These are phyloP conservation scores for Peromyscus maniculatus DNA, from an alignment of 2,113 vertebrate genomes.

Conservation along the genomic window DNA sequence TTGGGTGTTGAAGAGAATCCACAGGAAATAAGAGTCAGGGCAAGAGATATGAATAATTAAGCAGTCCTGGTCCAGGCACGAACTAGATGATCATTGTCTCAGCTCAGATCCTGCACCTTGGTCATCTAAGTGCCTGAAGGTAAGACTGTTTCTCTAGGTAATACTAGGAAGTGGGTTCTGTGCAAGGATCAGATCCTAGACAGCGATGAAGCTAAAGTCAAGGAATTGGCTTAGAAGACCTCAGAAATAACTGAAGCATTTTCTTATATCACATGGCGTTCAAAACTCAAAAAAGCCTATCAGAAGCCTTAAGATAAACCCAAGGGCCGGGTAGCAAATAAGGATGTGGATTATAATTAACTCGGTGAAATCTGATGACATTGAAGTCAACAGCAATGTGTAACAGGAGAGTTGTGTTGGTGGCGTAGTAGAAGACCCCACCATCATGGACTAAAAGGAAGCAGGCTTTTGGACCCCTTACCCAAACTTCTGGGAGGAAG, in stretches of 20 bases:
- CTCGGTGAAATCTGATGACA: neutral
- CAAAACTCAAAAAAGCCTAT: neutral
- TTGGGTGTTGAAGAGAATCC: neutral
- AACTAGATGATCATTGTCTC: neutral
- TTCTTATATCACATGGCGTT: neutral
- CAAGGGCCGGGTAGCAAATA: neutral
- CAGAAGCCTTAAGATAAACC: neutral
- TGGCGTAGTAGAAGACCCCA: too few relatives aligned
- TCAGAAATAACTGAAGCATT: neutral
- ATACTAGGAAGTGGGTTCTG: neutral
- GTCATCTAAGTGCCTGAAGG: neutral
- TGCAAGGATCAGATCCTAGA: neutral
- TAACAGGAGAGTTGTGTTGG: fast-evolving
- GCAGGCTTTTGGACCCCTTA: neutral
- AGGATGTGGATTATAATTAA: neutral
- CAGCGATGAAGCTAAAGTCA: neutral
- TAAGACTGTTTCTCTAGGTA: neutral
- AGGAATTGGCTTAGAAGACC: neutral
- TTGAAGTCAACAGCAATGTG: neutral
- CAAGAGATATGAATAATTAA: neutral
- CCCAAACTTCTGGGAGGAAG: neutral
- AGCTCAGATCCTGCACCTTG: neutral
- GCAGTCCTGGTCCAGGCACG: neutral
- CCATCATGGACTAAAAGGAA: neutral
- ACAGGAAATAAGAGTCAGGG: neutral